Evolutionary conservation across 1,140 invertebrate species (phyloP), one percentile per base, ranked within the genome.

Genomic region (Teleopsis dalmanni): DNA sequence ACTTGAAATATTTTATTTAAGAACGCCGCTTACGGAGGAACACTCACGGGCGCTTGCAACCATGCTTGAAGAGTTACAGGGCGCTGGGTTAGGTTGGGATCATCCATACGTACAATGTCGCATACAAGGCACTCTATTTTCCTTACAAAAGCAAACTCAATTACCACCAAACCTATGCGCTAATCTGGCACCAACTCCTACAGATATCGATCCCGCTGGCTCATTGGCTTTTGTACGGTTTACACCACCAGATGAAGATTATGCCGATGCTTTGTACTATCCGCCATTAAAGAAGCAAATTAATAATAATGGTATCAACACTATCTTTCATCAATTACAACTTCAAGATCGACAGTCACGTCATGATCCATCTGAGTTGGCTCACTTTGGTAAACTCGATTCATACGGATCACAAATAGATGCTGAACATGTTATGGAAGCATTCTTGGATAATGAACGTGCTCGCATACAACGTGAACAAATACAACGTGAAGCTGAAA

Each of bases 151-250:
- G 23, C 59, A 63, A 37, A 65, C 65, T 13, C 67, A 62, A 44
- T 52, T 71, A 48, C 65, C 63, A 2, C 65, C 61, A 4, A 67
- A 71, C 47, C 55, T 62, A 14, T 70, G 62, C 40, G 58, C 63
- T 21, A 65, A 67, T 18, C 25, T 71, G 52, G 65, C 65, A 4
- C 59, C 65, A 0, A 45, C 48, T 23, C 65, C 60, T 35, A 47
- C 45, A 5, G 57, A 67, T 18, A 55, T 79, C 29, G 82, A 83
- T 55, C 78, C 83, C 5, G 76, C 78, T 34, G 74, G 77, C 54
- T 75, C 81, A 40, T 69, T 88, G 52, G 88, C 88, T 16, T 83
- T 84, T 54, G 81, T 93, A 2, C 82, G 81, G 50, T 91, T 88
- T 55, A 83, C 79, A 1, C 85, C 87, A 4, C 87, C 85, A 46